Conservation (phyloP, 2,888 invertebrate genomes). For the Vanessa cardui region DNA sequence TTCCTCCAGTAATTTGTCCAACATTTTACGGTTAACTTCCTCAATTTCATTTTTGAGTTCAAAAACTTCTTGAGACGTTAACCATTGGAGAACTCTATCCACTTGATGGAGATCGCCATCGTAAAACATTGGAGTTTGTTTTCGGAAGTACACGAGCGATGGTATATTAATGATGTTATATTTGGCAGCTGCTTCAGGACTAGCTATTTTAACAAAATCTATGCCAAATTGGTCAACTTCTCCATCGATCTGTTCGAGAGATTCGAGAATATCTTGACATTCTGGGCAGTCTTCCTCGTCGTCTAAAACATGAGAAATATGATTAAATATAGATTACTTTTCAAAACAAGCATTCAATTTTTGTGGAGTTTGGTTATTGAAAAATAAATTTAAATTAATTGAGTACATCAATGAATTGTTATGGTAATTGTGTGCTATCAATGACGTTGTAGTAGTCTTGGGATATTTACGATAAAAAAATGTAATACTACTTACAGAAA, state of each 20-base stretch:
- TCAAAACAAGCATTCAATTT: no score
- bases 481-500: slow-evolving; percentile 86
- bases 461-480: no score
- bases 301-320: slow-evolving; percentile 48
- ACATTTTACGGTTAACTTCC: slow-evolving; percentile 97
- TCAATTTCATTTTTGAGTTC: slow-evolving; percentile 98
- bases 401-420: no score
- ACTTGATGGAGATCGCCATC: slow-evolving; percentile 95
- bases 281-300: slow-evolving; percentile 96
- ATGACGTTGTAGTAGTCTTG: no score
- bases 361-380: no score
- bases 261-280: slow-evolving; percentile 94
- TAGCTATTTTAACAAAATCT: slow-evolving; percentile 96
- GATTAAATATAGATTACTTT: background rate
- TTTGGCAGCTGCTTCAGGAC: slow-evolving; percentile 90
- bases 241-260: slow-evolving; percentile 96
- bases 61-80: slow-evolving; percentile 96
- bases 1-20: slow-evolving; percentile 96
- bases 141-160: slow-evolving; percentile 93
- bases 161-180: slow-evolving; percentile 93
- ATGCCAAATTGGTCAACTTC: slow-evolving; percentile 97
- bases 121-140: slow-evolving; percentile 91
- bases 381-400: no score
- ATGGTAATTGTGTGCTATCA: no score
- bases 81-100: slow-evolving; percentile 92